Conservation (phyloP, 2,797 vertebrate genomes). For the Dicrostonyx torquatus region DNA sequence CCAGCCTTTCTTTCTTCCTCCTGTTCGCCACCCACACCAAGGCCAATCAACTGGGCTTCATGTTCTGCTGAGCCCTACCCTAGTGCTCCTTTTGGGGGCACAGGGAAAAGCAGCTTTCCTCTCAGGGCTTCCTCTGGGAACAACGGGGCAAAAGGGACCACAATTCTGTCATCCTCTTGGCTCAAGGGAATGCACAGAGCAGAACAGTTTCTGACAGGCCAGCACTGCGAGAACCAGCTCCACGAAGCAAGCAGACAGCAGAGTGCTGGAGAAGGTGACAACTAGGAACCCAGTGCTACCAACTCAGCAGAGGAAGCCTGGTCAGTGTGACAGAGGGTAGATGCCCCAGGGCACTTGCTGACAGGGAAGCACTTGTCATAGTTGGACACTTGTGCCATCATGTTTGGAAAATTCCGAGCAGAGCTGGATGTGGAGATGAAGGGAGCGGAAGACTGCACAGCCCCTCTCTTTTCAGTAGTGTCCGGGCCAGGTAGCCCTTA, state of each 20-base stretch:
- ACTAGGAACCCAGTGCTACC: background rate
- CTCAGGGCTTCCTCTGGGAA: background rate
- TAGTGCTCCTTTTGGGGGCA: background rate
- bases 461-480: background rate
- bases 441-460: no score
- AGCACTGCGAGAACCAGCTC: background rate
- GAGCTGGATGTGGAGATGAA: background rate
- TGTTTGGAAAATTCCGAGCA: background rate
- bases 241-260: background rate
- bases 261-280: background rate
- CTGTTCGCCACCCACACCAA: background rate
- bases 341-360: no score
- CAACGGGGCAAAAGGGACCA: rapidly evolving
- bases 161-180: rapidly evolving
- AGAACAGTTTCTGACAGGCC: background rate
- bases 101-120: background rate
- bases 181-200: rapidly evolving
- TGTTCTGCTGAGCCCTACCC: background rate
- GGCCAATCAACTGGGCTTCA: background rate
- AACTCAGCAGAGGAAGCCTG: background rate
- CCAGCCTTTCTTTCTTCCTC: constrained; percentile 82
- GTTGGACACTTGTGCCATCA: no score
- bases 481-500: rapidly evolving
- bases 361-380: rapidly evolving
- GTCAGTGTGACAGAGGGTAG: background rate